Percentiles rank a stretch among this genome's conserved stretches.
These are phyloP conservation scores for Ganaspis sp. DNA, from an alignment of 1,140 invertebrate species.

Conservation along the genomic window DNA sequence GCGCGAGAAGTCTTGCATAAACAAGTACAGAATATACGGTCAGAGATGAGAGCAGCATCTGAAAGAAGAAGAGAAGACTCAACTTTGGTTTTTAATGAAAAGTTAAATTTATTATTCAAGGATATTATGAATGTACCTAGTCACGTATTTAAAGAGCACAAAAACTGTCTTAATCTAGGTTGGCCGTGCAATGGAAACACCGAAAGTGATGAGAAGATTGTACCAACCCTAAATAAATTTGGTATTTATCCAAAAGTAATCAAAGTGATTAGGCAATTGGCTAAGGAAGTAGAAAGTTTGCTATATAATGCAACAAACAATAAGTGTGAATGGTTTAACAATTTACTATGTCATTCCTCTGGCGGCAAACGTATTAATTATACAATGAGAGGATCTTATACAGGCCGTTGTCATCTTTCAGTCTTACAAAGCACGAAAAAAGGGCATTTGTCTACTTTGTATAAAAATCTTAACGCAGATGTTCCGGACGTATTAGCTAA, in stretches of 20 bases:
- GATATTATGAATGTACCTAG: constrained; percentile 58
- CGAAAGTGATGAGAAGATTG: constrained; percentile 46
- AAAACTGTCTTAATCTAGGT: constrained; percentile 52
- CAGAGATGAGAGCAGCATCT: constrained; percentile 43
- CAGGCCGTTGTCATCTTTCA: constrained; percentile 55
- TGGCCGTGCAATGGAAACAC: not conserved
- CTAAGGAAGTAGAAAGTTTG: constrained; percentile 52
- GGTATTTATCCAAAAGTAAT: no score
- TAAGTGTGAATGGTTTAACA: constrained; percentile 67
- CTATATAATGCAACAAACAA: constrained; percentile 69
- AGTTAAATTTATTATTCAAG: constrained; percentile 41
- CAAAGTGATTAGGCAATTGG: constrained; percentile 41
- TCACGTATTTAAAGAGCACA: constrained; percentile 69
- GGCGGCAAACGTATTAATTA: constrained; percentile 69
- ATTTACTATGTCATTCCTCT: constrained; percentile 59
- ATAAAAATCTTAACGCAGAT: not conserved
- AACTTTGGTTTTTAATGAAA: constrained; percentile 26
- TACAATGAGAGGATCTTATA: constrained; percentile 53
- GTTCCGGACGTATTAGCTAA: constrained; percentile 24
- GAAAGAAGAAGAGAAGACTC: constrained; percentile 36
- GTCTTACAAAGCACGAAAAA: constrained; percentile 59
- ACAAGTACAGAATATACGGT: constrained; percentile 42
- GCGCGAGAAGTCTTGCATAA: constrained; percentile 36
- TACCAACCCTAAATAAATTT: no score
- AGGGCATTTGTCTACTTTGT: constrained; percentile 34